phyloP scores from a whole-genome alignment of 2,888 invertebrate genomes.

The Sinhomidia bicolor region DNA sequence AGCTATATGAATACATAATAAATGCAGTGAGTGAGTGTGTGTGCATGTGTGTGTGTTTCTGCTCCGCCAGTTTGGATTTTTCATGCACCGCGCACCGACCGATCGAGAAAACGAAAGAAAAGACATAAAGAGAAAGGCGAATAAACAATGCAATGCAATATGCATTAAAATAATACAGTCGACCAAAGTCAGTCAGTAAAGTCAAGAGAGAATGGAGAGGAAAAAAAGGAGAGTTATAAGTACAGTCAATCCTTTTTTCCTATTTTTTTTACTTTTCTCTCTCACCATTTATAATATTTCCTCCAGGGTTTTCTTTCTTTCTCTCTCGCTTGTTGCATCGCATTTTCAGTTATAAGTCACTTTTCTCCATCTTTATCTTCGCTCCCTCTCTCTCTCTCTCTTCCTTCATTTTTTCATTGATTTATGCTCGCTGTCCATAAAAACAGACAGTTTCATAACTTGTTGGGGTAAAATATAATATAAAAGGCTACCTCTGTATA shows the following conservation, averaged over 20 bases:
- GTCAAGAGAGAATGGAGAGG: neutral
- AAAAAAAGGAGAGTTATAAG: neutral
- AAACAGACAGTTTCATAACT: constrained; percentile 62
- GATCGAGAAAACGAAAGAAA: neutral
- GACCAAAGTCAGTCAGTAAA: constrained; percentile 38
- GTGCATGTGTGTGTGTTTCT: neutral
- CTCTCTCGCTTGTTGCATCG: constrained; percentile 59
- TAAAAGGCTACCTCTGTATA: neutral
- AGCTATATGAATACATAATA: neutral
- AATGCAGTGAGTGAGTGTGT: too few species aligned
- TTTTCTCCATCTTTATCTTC: too few species aligned
- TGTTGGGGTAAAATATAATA: neutral
- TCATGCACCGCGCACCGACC: neutral
- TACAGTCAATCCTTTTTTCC: constrained; percentile 37
- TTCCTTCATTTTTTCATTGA: constrained; percentile 40
- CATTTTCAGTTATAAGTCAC: neutral
- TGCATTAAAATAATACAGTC: too few species aligned
- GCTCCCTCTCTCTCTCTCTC: neutral
- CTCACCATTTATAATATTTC: constrained; percentile 22
- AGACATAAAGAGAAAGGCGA: neutral
- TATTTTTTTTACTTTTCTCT: neutral
- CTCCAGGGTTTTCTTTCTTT: constrained; percentile 1
- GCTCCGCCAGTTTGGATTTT: neutral
- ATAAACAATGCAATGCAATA: constrained; percentile 7
- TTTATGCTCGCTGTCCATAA: constrained; percentile 47